These are phyloP conservation scores for Thomomys bottae DNA, from an alignment of 2,113 vertebrate genomes.

Conservation along the genomic window DNA sequence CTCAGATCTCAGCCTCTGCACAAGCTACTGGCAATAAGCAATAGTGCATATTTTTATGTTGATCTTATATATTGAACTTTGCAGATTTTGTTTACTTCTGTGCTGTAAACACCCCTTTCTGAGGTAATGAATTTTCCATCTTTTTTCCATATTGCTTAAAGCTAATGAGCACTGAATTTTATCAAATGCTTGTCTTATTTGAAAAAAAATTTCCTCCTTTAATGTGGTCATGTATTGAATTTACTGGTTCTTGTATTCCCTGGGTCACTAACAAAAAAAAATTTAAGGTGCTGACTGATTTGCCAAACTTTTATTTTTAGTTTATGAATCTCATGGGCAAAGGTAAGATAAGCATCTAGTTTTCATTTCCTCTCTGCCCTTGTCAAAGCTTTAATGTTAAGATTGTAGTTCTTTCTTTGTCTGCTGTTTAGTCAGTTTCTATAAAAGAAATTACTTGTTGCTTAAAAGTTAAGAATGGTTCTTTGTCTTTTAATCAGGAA, in stretches of 20 bases:
- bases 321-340: neutral
- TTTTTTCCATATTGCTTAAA: neutral
- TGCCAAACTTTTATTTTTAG: constrained; percentile 21
- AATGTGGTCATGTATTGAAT: neutral
- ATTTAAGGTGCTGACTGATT: neutral
- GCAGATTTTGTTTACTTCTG: neutral
- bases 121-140: neutral
- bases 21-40: too few relatives aligned
- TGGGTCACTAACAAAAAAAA: neutral
- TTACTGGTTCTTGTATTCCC: neutral
- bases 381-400: neutral
- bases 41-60: neutral
- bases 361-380: neutral
- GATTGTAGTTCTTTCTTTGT: neutral
- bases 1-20: too few relatives aligned
- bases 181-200: neutral
- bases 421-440: neutral
- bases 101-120: neutral
- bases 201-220: neutral
- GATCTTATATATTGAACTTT: neutral
- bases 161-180: neutral
- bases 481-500: neutral
- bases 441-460: neutral
- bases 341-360: constrained; percentile 15
- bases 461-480: neutral